Evolutionary conservation across 2,797 vertebrate genomes (phyloP).

Genomic region (Smutsia temminckii): DNA sequence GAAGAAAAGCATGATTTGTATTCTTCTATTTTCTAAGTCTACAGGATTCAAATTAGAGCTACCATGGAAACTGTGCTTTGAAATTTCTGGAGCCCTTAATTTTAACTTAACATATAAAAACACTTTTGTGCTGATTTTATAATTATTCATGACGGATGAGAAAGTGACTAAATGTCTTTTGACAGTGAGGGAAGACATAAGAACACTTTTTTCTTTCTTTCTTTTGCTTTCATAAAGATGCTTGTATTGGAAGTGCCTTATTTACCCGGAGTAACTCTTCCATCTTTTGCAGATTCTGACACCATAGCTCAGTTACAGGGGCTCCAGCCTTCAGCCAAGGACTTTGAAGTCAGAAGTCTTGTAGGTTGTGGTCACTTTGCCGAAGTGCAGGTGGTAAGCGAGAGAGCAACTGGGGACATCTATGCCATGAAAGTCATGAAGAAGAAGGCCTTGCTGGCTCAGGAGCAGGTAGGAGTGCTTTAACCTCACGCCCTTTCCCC

Average conservation of each 20-base stretch:
- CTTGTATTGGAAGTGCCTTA: conserved; percentile 51
- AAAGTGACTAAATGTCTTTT: conserved; percentile 80
- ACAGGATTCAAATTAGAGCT: conserved; percentile 81
- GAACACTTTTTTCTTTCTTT: conserved; percentile 14
- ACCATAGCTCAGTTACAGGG: conserved; percentile 90
- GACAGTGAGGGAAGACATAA: conserved; percentile 70
- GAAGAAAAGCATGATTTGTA: conserved; percentile 13
- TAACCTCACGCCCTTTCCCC: not conserved
- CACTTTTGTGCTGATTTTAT: conserved; percentile 80
- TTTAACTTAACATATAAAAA: conserved; percentile 81
- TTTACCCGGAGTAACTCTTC: conserved; percentile 57
- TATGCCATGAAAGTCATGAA: conserved; percentile 98
- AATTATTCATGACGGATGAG: conserved; percentile 76
- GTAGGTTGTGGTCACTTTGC: conserved; percentile 93
- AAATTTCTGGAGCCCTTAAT: conserved; percentile 81
- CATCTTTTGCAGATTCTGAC: conserved; percentile 90
- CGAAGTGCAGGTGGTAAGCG: conserved; percentile 94
- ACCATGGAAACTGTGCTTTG: conserved; percentile 84
- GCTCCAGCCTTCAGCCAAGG: conserved; percentile 90
- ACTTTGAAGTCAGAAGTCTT: conserved; percentile 92
- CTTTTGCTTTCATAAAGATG: conserved; percentile 21
- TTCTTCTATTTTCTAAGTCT: conserved; percentile 66
- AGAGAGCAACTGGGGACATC: conserved; percentile 92
- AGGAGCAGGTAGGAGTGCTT: conserved; percentile 90
- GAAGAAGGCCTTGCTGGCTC: conserved; percentile 88